Percentiles rank a stretch among this genome's conserved stretches.
These are phyloP conservation scores for Rhimphoctona megacephalus DNA, from an alignment of 2,888 invertebrate species.

Conservation along the genomic window DNA sequence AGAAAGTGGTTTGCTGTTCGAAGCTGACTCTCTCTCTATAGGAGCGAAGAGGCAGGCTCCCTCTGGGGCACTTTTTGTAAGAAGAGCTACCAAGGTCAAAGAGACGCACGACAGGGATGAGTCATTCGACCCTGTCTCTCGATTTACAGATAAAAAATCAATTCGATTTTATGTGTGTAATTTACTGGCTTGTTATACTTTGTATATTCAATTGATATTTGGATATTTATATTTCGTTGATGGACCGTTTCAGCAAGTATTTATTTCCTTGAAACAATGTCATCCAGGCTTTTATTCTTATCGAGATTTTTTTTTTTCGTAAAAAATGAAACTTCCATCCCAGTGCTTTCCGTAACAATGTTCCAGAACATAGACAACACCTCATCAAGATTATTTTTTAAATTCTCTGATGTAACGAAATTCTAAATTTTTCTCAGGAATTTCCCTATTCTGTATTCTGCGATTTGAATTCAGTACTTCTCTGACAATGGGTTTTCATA, in stretches of 20 bases:
- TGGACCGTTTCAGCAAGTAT: no score
- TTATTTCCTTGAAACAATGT: no score
- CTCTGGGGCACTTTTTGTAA: constrained; percentile 65
- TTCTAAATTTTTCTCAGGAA: no score
- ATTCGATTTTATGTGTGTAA: not conserved
- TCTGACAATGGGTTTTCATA: no score
- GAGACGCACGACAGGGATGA: constrained; percentile 66
- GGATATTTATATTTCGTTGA: not conserved
- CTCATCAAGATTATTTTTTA: not conserved
- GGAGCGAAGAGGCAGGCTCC: constrained; percentile 58
- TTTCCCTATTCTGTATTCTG: no score
- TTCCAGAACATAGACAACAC: not conserved
- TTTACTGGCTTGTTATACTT: not conserved
- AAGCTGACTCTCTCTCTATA: not conserved
- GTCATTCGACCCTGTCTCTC: constrained; percentile 39
- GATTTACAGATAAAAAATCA: constrained; percentile 25
- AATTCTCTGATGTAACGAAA: not conserved
- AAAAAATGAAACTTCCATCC: not conserved
- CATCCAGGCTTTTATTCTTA: no score
- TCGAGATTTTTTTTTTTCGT: not conserved
- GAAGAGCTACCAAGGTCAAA: constrained; percentile 70
- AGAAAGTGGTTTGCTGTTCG: constrained; percentile 34
- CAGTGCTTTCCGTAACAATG: not conserved
- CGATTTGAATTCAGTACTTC: no score
- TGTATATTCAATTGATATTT: not conserved